A percentile compares a stretch with the other conserved stretches of the same genome.
These are phyloP conservation scores for Pyrocephalus nanus DNA, from an alignment of 2,797 vertebrate species.

Conservation along the genomic window DNA sequence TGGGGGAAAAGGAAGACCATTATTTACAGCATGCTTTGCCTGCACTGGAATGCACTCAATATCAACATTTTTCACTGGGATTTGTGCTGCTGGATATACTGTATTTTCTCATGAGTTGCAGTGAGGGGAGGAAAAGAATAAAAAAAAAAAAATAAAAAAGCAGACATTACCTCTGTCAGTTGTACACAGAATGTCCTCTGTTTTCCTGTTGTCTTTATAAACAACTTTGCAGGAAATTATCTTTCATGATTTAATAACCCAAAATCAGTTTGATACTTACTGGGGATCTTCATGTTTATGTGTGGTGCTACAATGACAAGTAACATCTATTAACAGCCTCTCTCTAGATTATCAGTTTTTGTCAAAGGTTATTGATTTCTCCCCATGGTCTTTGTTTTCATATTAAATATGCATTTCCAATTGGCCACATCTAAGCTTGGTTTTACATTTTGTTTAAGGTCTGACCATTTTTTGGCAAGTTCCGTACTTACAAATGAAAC, in stretches of 20 bases:
- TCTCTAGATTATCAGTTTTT: background rate
- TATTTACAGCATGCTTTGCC: constrained; percentile 20
- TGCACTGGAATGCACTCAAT: background rate
- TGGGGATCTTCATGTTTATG: background rate
- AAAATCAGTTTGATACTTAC: background rate
- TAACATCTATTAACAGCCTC: background rate
- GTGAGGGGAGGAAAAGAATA: background rate
- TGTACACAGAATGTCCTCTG: background rate
- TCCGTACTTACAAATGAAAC: background rate
- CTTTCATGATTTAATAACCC: background rate
- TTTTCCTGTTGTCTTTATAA: background rate
- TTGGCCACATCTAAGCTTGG: background rate
- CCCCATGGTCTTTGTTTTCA: background rate
- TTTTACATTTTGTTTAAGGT: background rate
- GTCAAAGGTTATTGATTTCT: background rate
- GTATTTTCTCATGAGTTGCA: background rate
- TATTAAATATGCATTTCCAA: background rate
- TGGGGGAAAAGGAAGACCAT: background rate
- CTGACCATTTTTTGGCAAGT: background rate
- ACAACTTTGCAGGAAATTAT: background rate
- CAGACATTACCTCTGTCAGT: background rate
- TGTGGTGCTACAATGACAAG: background rate
- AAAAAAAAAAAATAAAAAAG: background rate
- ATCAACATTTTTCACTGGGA: background rate
- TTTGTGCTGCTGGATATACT: constrained; percentile 20